Evolutionary conservation across 1,140 invertebrate genomes (phyloP).

Genomic region (Bradynema listronoti): DNA sequence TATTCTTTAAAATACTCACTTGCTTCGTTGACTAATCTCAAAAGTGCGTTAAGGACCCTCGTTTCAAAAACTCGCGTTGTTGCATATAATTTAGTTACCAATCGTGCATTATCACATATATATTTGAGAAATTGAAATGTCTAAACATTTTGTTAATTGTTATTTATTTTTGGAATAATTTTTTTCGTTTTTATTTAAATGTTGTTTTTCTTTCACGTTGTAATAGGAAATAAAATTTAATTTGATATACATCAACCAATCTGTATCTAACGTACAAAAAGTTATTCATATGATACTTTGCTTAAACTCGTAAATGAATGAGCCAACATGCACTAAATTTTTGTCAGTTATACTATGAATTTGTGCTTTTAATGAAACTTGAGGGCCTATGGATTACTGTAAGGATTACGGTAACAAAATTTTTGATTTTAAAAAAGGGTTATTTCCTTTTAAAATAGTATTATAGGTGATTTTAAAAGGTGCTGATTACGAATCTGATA

Average conservation of each 20-base stretch:
- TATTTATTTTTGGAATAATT: background rate
- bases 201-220: background rate
- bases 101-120: constrained; percentile 15
- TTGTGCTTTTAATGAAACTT: too few species aligned
- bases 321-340: too few species aligned
- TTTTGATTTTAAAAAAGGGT: too few species aligned
- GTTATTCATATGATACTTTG: background rate
- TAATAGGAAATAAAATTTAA: background rate
- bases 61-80: constrained; percentile 24
- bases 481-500: too few species aligned
- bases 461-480: too few species aligned
- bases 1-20: background rate
- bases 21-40: constrained; percentile 7
- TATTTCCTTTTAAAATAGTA: too few species aligned
- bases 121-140: constrained; percentile 17
- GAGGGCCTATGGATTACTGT: too few species aligned
- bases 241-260: background rate
- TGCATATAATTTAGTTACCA: constrained; percentile 18
- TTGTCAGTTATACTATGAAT: too few species aligned
- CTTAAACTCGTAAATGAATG: background rate
- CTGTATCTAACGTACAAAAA: background rate
- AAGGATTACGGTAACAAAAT: too few species aligned
- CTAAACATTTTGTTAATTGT: background rate
- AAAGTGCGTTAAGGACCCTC: constrained; percentile 15
- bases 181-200: background rate